Percentiles rank a stretch among this genome's conserved stretches.
Conservation (phyloP, 2,113 vertebrate genomes). For the Bungarus multicinctus region DNA sequence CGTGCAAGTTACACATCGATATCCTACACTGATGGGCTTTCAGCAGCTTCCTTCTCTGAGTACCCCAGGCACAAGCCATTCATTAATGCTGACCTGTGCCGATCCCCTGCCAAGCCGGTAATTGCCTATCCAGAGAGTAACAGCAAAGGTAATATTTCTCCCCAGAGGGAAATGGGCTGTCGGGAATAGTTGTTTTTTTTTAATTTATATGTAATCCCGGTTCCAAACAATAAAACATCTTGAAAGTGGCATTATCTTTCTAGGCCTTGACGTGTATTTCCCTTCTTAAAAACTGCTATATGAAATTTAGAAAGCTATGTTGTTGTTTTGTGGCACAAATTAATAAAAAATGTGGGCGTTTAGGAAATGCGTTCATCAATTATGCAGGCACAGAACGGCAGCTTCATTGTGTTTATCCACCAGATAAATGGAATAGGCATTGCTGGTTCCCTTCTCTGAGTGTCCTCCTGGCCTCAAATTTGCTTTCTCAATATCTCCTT, state of each 20-base stretch:
- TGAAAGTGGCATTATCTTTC: too few species aligned
- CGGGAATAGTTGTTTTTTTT: background rate
- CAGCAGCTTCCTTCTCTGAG: constrained; percentile 75
- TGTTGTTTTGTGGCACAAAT: background rate
- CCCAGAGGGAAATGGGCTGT: background rate
- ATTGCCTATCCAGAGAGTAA: constrained; percentile 90
- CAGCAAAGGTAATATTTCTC: constrained; percentile 77
- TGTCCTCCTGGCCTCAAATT: background rate
- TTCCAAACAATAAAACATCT: background rate
- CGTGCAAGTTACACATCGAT: constrained; percentile 40
- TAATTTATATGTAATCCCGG: background rate
- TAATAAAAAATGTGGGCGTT: background rate
- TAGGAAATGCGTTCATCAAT: background rate
- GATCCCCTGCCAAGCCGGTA: constrained; percentile 69
- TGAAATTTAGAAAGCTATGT: background rate
- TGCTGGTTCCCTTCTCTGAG: background rate
- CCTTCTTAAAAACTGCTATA: background rate
- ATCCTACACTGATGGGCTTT: constrained; percentile 66
- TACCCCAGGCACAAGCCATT: constrained; percentile 83
- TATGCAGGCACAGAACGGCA: background rate
- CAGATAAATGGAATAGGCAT: background rate
- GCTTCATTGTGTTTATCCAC: background rate
- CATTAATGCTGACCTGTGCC: constrained; percentile 73
- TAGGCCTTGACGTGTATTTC: background rate
- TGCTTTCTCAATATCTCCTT: background rate